phyloP scores from a whole-genome alignment of 2,113 vertebrate species.

The Saguinus midas region DNA sequence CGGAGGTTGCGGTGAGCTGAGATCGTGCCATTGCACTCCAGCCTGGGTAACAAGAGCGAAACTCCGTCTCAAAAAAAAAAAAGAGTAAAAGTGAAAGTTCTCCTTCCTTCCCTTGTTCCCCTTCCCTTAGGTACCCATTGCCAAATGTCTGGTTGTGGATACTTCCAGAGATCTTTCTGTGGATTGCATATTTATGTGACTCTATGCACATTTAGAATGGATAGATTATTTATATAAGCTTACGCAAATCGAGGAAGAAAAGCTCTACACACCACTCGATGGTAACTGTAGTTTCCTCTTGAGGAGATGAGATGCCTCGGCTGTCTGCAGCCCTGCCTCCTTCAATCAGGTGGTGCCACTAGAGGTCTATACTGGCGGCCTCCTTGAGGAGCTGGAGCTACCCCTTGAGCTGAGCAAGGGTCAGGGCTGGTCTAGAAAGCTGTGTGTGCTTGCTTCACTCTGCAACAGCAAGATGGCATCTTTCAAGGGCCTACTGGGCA shows the following conservation, averaged over 20 bases:
- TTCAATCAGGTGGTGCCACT: neutral
- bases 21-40: too few relatives aligned
- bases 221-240: neutral
- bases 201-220: neutral
- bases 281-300: too few relatives aligned
- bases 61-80: too few relatives aligned
- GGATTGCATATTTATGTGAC: neutral
- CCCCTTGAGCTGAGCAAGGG: neutral
- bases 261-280: neutral
- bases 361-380: neutral
- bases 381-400: accelerated
- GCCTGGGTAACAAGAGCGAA: too few relatives aligned
- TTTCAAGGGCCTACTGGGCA: neutral
- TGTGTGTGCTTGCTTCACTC: neutral
- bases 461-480: neutral
- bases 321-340: neutral
- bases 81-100: neutral
- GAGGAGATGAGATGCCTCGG: too few relatives aligned
- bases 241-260: neutral
- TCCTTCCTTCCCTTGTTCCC: neutral
- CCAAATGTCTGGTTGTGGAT: neutral
- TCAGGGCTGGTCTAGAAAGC: neutral
- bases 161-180: neutral
- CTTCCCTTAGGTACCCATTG: neutral
- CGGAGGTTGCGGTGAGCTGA: too few relatives aligned